phyloP scores from a whole-genome alignment of 2,113 vertebrate genomes.

The Accipiter virgatus region DNA sequence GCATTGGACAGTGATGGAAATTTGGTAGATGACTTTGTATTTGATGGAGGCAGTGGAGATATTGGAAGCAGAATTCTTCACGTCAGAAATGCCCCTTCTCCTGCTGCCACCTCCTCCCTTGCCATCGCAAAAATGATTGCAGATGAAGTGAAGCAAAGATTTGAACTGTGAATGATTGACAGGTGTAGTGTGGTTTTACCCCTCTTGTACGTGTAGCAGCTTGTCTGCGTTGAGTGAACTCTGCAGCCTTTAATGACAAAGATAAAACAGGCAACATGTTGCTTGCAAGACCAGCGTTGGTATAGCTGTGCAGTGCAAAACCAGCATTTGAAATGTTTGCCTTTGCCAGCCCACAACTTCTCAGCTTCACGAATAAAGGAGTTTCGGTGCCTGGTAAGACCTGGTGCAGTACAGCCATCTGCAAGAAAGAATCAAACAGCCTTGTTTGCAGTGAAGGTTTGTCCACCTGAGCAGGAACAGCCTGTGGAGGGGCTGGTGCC shows the following conservation, averaged over 20 bases:
- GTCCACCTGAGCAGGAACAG: background rate
- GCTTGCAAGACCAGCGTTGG: background rate
- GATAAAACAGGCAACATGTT: background rate
- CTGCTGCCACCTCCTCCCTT: conserved; percentile 93
- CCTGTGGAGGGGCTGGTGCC: background rate
- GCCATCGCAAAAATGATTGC: conserved; percentile 90
- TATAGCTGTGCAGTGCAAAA: background rate
- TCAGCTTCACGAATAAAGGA: background rate
- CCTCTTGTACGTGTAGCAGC: background rate
- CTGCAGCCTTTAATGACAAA: background rate
- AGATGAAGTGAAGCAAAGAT: conserved; percentile 82
- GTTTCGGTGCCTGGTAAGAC: background rate
- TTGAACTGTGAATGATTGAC: conserved; percentile 67
- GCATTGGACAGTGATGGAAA: conserved; percentile 87
- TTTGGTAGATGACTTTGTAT: conserved; percentile 94
- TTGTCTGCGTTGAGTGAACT: background rate
- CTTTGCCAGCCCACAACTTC: background rate
- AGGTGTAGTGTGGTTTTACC: accelerated
- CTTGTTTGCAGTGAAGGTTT: background rate
- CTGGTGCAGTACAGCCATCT: background rate
- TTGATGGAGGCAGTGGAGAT: conserved; percentile 85
- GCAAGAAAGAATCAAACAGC: background rate
- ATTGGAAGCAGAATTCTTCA: conserved; percentile 87
- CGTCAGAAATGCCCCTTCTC: conserved; percentile 94
- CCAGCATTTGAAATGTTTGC: background rate